Evolutionary conservation across 2,113 vertebrate genomes (phyloP).

Genomic region (Campylomormyrus tamandua): DNA sequence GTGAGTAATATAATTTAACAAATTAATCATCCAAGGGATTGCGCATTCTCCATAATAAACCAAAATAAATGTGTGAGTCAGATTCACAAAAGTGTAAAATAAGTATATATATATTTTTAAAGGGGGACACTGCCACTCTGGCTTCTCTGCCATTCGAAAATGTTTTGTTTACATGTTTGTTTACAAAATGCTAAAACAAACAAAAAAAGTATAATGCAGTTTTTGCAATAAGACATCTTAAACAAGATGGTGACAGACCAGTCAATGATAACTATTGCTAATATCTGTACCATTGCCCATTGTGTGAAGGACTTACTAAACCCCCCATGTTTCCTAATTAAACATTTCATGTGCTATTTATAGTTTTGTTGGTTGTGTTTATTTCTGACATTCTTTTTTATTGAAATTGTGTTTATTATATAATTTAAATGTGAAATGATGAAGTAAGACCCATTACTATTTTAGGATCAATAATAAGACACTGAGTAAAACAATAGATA

Average conservation of each 20-base stretch:
- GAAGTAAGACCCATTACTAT: not conserved
- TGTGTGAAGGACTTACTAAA: slow-evolving; percentile 35
- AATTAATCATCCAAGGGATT: not conserved
- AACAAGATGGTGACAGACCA: not conserved
- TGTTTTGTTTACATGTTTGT: slow-evolving; percentile 29
- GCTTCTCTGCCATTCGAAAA: slow-evolving; percentile 21
- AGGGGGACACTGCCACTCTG: not conserved
- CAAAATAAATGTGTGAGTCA: not conserved
- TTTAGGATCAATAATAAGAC: not conserved
- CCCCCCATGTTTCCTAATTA: slow-evolving; percentile 58
- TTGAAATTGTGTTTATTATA: not conserved
- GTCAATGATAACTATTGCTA: not conserved
- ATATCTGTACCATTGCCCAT: slow-evolving; percentile 37
- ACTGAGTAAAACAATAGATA: not conserved
- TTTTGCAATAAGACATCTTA: not conserved
- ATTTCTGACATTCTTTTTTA: not conserved
- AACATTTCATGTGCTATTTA: slow-evolving; percentile 62
- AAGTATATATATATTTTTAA: not conserved
- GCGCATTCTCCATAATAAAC: not conserved
- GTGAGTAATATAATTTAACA: not conserved
- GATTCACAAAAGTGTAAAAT: not conserved
- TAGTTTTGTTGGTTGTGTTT: slow-evolving; percentile 38
- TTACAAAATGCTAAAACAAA: slow-evolving; percentile 27
- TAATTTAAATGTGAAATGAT: not conserved
- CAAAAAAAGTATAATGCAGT: not conserved